Conservation (phyloP, 2,888 invertebrate genomes). For the Nycteola revayana region DNA sequence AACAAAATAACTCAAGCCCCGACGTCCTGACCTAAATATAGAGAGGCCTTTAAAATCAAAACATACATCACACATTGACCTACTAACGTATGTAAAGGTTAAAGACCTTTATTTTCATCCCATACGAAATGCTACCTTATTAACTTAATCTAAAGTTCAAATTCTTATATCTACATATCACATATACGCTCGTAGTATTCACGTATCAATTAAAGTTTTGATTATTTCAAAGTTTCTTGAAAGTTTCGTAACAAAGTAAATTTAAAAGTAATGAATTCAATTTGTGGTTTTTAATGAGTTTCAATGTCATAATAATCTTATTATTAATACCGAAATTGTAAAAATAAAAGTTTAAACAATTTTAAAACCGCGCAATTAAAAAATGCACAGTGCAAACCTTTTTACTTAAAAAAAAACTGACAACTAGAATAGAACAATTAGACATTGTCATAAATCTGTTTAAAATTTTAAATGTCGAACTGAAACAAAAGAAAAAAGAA, state of each 20-base stretch:
- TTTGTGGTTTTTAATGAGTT: too few relatives aligned
- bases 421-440: too few relatives aligned
- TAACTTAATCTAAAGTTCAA: conserved; percentile 18
- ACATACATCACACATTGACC: conserved; percentile 59
- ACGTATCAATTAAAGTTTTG: conserved; percentile 45
- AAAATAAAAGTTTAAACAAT: not conserved
- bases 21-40: conserved; percentile 47
- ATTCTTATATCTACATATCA: conserved; percentile 16
- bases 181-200: conserved; percentile 26
- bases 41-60: conserved; percentile 49
- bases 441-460: too few relatives aligned
- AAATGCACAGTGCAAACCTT: not conserved
- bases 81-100: conserved; percentile 63
- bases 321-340: not conserved
- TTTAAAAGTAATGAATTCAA: too few relatives aligned
- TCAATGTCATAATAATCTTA: too few relatives aligned
- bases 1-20: too few relatives aligned
- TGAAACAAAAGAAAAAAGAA: conserved; percentile 34
- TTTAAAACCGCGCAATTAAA: not conserved
- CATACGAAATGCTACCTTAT: conserved; percentile 35
- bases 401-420: too few relatives aligned
- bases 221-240: conserved; percentile 33
- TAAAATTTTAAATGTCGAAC: conserved; percentile 30
- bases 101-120: conserved; percentile 43
- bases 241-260: conserved; percentile 29